Percentiles rank a stretch among this genome's conserved stretches.
Evolutionary conservation across 2,113 vertebrate species (phyloP).

Genomic region (Lamprotornis superbus): DNA sequence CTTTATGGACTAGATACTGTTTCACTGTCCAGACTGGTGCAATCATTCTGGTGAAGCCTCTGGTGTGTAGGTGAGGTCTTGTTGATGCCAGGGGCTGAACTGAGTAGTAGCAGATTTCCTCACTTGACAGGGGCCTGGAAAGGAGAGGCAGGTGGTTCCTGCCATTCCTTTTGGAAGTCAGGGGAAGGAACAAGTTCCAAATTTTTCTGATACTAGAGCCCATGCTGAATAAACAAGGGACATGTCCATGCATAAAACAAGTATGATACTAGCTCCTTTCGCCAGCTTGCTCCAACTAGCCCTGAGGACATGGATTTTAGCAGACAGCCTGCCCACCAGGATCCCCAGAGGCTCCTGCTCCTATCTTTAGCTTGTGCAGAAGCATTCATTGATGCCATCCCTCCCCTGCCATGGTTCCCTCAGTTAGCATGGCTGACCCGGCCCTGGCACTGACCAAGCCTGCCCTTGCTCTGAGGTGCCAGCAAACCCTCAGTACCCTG

Average conservation of each 20-base stretch:
- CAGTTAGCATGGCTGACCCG: fast-evolving
- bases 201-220: neutral
- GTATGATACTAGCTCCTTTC: neutral
- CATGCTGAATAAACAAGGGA: neutral
- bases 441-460: neutral
- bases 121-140: neutral
- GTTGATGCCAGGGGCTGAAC: fast-evolving
- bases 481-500: neutral
- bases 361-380: fast-evolving
- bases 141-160: neutral
- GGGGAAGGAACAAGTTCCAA: neutral
- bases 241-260: neutral
- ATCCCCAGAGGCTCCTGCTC: neutral
- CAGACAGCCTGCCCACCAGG: no score
- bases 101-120: neutral
- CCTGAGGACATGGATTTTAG: neutral
- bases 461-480: neutral
- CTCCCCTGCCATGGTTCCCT: fast-evolving
- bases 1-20: neutral
- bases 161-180: neutral
- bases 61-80: neutral
- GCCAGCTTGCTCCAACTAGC: neutral
- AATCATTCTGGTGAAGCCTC: neutral
- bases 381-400: neutral
- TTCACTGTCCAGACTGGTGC: neutral